These are phyloP conservation scores for Phytoseiulus persimilis DNA, from an alignment of 2,888 invertebrate species.

Conservation along the genomic window DNA sequence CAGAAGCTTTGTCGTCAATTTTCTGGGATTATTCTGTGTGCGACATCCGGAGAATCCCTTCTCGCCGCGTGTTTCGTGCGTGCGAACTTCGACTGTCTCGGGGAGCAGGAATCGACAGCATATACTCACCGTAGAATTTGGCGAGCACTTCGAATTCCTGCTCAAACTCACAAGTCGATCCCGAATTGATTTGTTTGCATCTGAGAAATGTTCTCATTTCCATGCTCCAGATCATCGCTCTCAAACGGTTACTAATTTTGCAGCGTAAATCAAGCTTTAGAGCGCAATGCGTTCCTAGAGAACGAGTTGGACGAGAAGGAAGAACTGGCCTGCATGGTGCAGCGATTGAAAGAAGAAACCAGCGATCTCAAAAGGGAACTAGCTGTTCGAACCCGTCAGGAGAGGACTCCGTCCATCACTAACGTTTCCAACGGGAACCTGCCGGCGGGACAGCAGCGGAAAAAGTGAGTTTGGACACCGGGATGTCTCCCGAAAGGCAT, in stretches of 20 bases:
- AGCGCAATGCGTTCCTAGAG: conserved; percentile 90
- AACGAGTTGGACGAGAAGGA: conserved; percentile 95
- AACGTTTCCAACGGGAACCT: not conserved
- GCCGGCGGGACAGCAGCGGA: conserved; percentile 7
- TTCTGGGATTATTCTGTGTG: too few species aligned
- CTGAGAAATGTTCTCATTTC: too few species aligned
- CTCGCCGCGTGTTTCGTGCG: too few species aligned
- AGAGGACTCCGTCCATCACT: not conserved
- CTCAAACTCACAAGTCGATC: too few species aligned
- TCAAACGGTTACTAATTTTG: not conserved
- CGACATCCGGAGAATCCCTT: too few species aligned
- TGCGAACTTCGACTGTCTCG: too few species aligned
- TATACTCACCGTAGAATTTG: too few species aligned
- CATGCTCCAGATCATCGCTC: too few species aligned
- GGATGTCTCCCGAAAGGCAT: not conserved
- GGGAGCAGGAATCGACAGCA: too few species aligned
- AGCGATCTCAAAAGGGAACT: conserved; percentile 18
- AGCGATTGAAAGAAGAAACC: conserved; percentile 64
- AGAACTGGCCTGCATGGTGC: conserved; percentile 74
- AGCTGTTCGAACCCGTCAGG: conserved; percentile 27
- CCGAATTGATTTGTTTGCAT: too few species aligned
- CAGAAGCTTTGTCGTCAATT: too few species aligned
- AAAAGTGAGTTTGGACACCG: not conserved
- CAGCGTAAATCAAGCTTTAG: conserved; percentile 60
- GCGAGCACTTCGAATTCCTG: too few species aligned